Conservation (phyloP, 92 coral and sea anemone genomes). For the Actinernus sp. region DNA sequence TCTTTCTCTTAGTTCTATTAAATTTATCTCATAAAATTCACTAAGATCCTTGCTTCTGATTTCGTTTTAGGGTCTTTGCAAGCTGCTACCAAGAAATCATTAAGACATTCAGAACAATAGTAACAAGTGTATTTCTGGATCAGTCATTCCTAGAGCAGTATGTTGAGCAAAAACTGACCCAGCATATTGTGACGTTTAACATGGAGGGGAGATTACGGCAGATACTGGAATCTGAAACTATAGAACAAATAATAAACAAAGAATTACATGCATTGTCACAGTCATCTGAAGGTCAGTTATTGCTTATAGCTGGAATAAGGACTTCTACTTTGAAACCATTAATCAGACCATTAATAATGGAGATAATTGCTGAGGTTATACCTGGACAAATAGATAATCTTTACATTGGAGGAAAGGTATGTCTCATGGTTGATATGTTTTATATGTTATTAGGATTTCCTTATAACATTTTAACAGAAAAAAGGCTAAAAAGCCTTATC, state of each 20-base stretch:
- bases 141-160: constrained; percentile 74
- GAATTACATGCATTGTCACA: constrained; percentile 62
- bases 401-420: constrained; percentile 60
- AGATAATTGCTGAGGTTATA: constrained; percentile 58
- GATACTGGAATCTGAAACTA: constrained; percentile 71
- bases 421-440: too few relatives aligned
- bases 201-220: constrained; percentile 78
- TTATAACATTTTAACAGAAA: too few relatives aligned
- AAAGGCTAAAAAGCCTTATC: too few relatives aligned
- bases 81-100: constrained; percentile 70
- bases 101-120: constrained; percentile 61
- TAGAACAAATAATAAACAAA: constrained; percentile 70
- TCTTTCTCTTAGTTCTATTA: too few relatives aligned
- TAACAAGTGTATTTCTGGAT: constrained; percentile 61
- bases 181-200: constrained; percentile 69
- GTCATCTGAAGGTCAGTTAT: constrained; percentile 85
- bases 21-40: too few relatives aligned
- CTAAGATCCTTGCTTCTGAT: background rate
- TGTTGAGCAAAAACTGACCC: constrained; percentile 69
- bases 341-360: constrained; percentile 74
- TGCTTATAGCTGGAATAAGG: constrained; percentile 57
- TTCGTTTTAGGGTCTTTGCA: constrained; percentile 55
- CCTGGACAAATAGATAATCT: constrained; percentile 60
- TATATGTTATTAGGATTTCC: too few relatives aligned
- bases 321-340: constrained; percentile 52